Evolutionary conservation across 1,140 invertebrate genomes (phyloP).

Genomic region (Papilio polyxenes): DNA sequence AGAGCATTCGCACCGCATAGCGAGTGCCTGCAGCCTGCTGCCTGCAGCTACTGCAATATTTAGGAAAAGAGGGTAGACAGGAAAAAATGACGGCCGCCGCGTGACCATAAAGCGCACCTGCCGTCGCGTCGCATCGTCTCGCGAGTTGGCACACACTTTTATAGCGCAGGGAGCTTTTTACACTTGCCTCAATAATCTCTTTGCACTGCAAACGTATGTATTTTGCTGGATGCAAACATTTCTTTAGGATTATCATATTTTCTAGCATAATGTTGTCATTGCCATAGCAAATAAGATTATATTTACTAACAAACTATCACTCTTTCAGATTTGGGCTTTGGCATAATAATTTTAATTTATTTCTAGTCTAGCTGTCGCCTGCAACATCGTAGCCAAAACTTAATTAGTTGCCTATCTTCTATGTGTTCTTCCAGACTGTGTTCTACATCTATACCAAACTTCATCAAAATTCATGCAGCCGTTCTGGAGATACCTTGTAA

Average conservation of each 20-base stretch:
- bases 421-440: too few species aligned
- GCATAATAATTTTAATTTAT: too few species aligned
- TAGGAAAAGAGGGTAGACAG: constrained; percentile 45
- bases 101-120: constrained; percentile 64
- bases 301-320: too few species aligned
- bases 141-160: constrained; percentile 60
- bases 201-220: not conserved
- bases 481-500: too few species aligned
- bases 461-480: too few species aligned
- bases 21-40: constrained; percentile 26
- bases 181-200: constrained; percentile 32
- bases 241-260: too few species aligned
- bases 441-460: too few species aligned
- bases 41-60: constrained; percentile 52
- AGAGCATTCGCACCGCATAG: constrained; percentile 37
- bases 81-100: constrained; percentile 53
- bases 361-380: too few species aligned
- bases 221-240: not conserved
- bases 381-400: too few species aligned
- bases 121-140: constrained; percentile 40
- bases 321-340: too few species aligned
- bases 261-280: not conserved
- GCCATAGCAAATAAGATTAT: not conserved
- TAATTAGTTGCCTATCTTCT: too few species aligned
- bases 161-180: constrained; percentile 58